A percentile compares a stretch with the other conserved stretches of the same genome.
These are phyloP conservation scores for Acholoe squamosa DNA, from an alignment of 2,888 invertebrate genomes.

Conservation along the genomic window DNA sequence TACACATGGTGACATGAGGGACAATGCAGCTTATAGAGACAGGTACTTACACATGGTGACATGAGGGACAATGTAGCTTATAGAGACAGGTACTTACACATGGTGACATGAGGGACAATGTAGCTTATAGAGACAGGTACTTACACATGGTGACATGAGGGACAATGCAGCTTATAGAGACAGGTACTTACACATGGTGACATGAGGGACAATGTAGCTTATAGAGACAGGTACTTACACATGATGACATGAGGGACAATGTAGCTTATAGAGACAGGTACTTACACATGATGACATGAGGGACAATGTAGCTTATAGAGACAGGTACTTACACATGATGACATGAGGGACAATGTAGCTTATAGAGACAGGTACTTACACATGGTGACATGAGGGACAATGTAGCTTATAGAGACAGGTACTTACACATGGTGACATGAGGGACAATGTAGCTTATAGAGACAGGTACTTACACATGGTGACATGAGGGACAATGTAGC, in stretches of 20 bases:
- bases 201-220: slow-evolving; percentile 73
- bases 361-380: too few species aligned
- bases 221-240: too few species aligned
- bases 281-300: slow-evolving; percentile 72
- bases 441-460: slow-evolving; percentile 72
- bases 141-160: slow-evolving; percentile 72
- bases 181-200: too few species aligned
- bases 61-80: slow-evolving; percentile 72
- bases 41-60: too few species aligned
- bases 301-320: slow-evolving; percentile 72
- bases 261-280: slow-evolving; percentile 70
- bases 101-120: slow-evolving; percentile 73
- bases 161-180: slow-evolving; percentile 72
- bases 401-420: slow-evolving; percentile 70
- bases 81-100: too few species aligned
- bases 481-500: slow-evolving; percentile 72
- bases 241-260: slow-evolving; percentile 73
- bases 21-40: slow-evolving; percentile 72
- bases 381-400: slow-evolving; percentile 73
- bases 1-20: slow-evolving; percentile 72
- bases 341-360: slow-evolving; percentile 73
- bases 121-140: slow-evolving; percentile 70
- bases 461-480: too few species aligned
- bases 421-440: too few species aligned
- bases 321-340: too few species aligned